Conservation (phyloP, 2,888 invertebrate species). For the Corbicula japonica region DNA sequence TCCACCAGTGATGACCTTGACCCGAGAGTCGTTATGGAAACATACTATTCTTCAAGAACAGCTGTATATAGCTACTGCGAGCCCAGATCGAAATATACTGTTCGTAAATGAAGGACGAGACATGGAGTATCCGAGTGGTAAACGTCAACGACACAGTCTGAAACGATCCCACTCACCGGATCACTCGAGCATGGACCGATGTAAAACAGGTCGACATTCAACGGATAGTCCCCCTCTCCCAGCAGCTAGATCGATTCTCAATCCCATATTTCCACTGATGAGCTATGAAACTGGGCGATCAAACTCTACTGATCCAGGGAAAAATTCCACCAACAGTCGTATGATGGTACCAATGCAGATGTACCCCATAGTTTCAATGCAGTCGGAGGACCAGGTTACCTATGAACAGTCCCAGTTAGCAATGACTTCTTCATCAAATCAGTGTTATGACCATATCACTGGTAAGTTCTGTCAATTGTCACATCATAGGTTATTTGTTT, state of each 20-base stretch:
- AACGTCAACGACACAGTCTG: constrained; percentile 46
- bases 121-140: constrained; percentile 31
- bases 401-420: constrained; percentile 1
- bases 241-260: constrained; percentile 35
- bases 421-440: too few relatives aligned
- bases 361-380: constrained; percentile 48
- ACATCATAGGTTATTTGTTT: too few relatives aligned
- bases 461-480: too few relatives aligned
- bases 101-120: constrained; percentile 56
- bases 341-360: constrained; percentile 58
- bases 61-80: constrained; percentile 72
- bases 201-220: constrained; percentile 53
- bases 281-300: constrained; percentile 14
- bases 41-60: constrained; percentile 77
- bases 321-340: constrained; percentile 1
- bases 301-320: not conserved
- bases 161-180: constrained; percentile 69
- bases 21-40: constrained; percentile 71
- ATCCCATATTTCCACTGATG: constrained; percentile 59
- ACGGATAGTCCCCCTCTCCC: constrained; percentile 15
- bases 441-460: constrained; percentile 18
- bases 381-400: not conserved
- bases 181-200: constrained; percentile 24
- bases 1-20: constrained; percentile 65
- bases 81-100: constrained; percentile 67